Percentiles rank a stretch among this genome's conserved stretches.
phyloP scores from a whole-genome alignment of 1,140 invertebrate species.

The Zaprionus kolodkinae region DNA sequence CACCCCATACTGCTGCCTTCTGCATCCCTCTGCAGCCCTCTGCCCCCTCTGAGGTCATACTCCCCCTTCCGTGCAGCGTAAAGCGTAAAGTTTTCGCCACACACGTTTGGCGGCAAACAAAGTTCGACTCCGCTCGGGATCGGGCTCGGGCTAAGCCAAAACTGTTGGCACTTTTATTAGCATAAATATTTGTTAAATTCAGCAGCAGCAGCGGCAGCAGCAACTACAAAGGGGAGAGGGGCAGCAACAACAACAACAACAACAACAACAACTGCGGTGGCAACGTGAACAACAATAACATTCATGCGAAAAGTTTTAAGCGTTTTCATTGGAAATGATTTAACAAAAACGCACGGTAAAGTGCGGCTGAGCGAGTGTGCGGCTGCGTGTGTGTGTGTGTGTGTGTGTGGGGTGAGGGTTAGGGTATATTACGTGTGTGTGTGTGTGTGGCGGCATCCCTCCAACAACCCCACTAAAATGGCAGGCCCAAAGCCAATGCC shows the following conservation, averaged over 20 bases:
- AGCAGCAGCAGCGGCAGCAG: constrained; percentile 23
- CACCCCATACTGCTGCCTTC: background rate
- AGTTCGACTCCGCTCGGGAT: constrained; percentile 18
- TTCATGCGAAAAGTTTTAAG: constrained; percentile 76
- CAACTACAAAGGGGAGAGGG: constrained; percentile 1
- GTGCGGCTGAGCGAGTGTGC: background rate
- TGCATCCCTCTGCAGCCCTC: background rate
- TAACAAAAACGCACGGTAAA: constrained; percentile 54
- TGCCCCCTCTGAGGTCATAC: background rate
- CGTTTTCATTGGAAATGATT: constrained; percentile 75
- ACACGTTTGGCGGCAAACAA: constrained; percentile 41
- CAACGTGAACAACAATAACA: constrained; percentile 49
- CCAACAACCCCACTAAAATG: background rate
- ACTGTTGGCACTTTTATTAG: constrained; percentile 69
- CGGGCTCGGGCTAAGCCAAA: constrained; percentile 23
- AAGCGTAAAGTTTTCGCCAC: constrained; percentile 44
- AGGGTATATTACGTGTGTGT: constrained; percentile 6
- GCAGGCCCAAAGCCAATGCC: background rate
- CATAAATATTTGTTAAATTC: constrained; percentile 79
- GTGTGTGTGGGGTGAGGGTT: constrained; percentile 5
- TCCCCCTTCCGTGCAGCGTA: background rate
- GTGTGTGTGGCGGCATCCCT: constrained; percentile 20
- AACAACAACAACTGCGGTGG: constrained; percentile 4
- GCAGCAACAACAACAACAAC: constrained; percentile 15
- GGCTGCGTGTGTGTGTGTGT: background rate